These are phyloP conservation scores for Eupithecia tripunctaria DNA, from an alignment of 2,888 invertebrate species.

Conservation along the genomic window DNA sequence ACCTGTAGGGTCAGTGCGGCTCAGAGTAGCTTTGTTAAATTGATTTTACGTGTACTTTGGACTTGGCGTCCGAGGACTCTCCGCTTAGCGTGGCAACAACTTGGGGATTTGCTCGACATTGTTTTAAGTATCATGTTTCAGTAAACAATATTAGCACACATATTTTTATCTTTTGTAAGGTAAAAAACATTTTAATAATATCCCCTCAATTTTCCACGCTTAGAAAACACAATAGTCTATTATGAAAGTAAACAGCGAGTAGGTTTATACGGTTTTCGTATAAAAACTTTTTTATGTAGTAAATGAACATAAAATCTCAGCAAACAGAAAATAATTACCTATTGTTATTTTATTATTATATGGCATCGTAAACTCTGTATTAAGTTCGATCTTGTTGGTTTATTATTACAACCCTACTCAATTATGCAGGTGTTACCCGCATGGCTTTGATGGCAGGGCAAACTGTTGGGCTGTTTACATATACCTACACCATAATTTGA, in stretches of 20 bases:
- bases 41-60: constrained; percentile 82
- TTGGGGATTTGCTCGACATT: constrained; percentile 60
- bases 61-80: constrained; percentile 60
- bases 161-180: neutral
- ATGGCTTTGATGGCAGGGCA: constrained; percentile 35
- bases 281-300: neutral
- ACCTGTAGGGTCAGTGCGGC: constrained; percentile 65
- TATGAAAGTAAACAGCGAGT: neutral
- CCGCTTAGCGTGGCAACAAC: constrained; percentile 61
- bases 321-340: neutral
- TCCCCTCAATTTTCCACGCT: neutral
- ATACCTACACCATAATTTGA: neutral
- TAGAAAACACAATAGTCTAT: neutral
- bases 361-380: constrained; percentile 13
- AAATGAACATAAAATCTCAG: neutral
- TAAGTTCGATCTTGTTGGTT: constrained; percentile 20
- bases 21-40: constrained; percentile 80
- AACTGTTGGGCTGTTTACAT: constrained; percentile 47
- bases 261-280: neutral
- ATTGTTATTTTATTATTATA: constrained; percentile 4
- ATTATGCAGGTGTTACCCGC: constrained; percentile 41
- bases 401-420: constrained; percentile 31
- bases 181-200: neutral
- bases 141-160: neutral
- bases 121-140: constrained; percentile 37